Evolutionary conservation across 2,113 vertebrate species (phyloP), one percentile per base, ranked within the genome.

Genomic region (Oophaga pumilio): DNA sequence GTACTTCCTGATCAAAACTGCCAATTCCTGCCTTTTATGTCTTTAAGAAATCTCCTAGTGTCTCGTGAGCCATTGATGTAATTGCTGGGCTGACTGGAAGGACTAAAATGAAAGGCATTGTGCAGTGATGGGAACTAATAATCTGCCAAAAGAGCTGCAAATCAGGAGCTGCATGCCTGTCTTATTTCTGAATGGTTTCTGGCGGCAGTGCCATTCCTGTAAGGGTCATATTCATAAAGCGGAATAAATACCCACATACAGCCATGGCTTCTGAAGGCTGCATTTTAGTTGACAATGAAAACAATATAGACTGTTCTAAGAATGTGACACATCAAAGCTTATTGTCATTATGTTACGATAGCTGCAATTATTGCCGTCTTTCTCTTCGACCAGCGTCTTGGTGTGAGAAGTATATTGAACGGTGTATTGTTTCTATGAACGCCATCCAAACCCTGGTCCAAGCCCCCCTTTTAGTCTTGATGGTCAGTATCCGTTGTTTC

Each of bases 101-200:
- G 85, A 57, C 85, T 24, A 73, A 89, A 91, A 89, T 43, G 9
- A 84, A 57, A 78, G 53, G 56, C 14, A 43, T 59, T 91, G 87
- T 89, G 26, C 76, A 74, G 79, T 85, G 83, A 77, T 91, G 86
- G 85, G 87, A 92, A 84, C 49, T 89, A 84, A 84, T 87, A 73
- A 74, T 79, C 50, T n/a, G 10, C 79, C 71, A 20, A 60, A 57
- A 71, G 13, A 68, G 50, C 73, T 60, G 64, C 76, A 87, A 90
- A 71, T 85, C 57, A 85, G 80, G 62, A 26, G 84, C 76, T 87
- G 82, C 69, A 68, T 90, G 22, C 66, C 86, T 73, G 50, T 49
- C 17, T 14, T 80, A 87, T 89, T 18, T 88, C 26, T 43, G 56
- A 22, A 82, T 89, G 76, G 7, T 64, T 83, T 85, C 57, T 76